Percentiles rank a stretch among this genome's conserved stretches.
phyloP scores from a whole-genome alignment of 2,797 vertebrate genomes.

The Poliocrania exsul region DNA sequence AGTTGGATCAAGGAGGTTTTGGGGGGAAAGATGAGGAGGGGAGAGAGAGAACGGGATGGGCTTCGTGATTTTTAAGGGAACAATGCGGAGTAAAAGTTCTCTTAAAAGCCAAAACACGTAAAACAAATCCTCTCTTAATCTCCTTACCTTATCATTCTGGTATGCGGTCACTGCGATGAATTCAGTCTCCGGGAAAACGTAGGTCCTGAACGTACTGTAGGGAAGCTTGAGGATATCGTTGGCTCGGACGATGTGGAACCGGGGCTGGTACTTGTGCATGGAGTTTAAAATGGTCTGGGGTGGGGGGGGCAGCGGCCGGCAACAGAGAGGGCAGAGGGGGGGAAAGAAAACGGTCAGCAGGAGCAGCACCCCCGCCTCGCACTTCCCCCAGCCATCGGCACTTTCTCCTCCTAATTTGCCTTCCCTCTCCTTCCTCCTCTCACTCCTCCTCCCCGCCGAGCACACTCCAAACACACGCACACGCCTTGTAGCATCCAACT shows the following conservation, averaged over 20 bases:
- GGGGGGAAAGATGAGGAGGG: not conserved
- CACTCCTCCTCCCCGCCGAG: conserved; percentile 49
- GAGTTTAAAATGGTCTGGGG: conserved; percentile 95
- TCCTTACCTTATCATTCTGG: conserved; percentile 97
- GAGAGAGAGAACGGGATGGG: not conserved
- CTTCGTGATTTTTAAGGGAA: conserved; percentile 51
- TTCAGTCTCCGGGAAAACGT: conserved; percentile 97
- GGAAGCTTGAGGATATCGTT: conserved; percentile 98
- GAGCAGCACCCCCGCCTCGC: not conserved
- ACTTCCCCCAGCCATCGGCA: not conserved
- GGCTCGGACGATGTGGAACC: conserved; percentile 96
- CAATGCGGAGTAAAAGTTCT: conserved; percentile 54
- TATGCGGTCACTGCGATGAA: conserved; percentile 99
- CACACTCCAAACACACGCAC: conserved; percentile 49
- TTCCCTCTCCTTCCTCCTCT: conserved; percentile 11
- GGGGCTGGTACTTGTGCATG: conserved; percentile 98
- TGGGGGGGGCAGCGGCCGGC: not conserved
- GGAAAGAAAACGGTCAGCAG: conserved; percentile 11
- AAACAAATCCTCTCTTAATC: conserved; percentile 48
- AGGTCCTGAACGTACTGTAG: conserved; percentile 97
- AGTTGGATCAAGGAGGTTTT: not conserved
- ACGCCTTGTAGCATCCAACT: conserved; percentile 27
- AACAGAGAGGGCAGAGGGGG: not conserved
- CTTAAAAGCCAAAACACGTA: conserved; percentile 38
- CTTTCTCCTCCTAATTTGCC: conserved; percentile 48